Conservation (phyloP, 2,797 vertebrate species). For the Anguilla obscura region DNA sequence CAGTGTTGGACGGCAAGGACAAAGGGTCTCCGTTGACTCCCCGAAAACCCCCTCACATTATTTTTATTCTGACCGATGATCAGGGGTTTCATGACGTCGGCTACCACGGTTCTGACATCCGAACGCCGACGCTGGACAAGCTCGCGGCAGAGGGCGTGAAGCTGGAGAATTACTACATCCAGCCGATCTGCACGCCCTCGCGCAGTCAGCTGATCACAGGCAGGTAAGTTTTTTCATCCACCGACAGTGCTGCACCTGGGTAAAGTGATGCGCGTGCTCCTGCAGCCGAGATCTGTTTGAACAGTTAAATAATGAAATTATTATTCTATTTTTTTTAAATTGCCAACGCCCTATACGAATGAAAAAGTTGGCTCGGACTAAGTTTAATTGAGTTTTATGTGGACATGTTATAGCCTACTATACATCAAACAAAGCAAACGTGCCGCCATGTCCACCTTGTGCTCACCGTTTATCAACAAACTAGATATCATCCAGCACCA, state of each 20-base stretch:
- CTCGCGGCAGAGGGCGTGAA: conserved; percentile 92
- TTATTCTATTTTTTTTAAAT: background rate
- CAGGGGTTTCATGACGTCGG: conserved; percentile 96
- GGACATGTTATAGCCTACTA: too few species aligned
- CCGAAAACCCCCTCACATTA: conserved; percentile 82
- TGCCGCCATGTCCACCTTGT: too few species aligned
- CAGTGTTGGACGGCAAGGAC: conserved; percentile 56
- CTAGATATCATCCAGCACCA: background rate
- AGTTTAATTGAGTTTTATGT: too few species aligned
- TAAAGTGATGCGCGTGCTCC: background rate
- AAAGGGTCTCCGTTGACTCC: conserved; percentile 50
- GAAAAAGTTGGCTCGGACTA: too few species aligned
- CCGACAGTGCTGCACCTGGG: background rate
- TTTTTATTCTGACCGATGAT: conserved; percentile 97
- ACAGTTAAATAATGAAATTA: background rate
- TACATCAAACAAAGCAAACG: too few species aligned
- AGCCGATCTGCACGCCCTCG: conserved; percentile 97
- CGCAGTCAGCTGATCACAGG: conserved; percentile 95
- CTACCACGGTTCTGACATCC: conserved; percentile 92
- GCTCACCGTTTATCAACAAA: too few species aligned
- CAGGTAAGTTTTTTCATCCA: conserved; percentile 77
- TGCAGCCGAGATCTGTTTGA: background rate
- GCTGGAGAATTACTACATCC: conserved; percentile 96
- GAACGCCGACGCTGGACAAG: conserved; percentile 88
- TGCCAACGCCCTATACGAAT: background rate